Evolutionary conservation across 2,888 invertebrate genomes (phyloP), one percentile per base, ranked within the genome.

Genomic region (Platypus cylindrus): DNA sequence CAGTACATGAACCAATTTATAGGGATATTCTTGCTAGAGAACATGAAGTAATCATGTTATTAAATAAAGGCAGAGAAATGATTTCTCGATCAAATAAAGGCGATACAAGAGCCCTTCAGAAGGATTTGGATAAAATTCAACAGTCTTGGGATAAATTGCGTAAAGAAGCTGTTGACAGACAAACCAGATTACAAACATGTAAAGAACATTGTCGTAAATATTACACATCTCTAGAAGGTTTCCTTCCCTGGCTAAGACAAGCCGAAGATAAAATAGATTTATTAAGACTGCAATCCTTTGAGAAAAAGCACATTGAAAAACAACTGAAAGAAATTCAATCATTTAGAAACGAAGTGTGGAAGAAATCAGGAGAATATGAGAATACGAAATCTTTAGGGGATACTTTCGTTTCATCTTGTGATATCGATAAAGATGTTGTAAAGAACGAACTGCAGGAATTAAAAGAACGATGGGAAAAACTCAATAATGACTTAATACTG

Each of bases 131-230:
- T 52, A 79, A 82, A 50, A 84, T 95, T 51, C 84, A 87, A 58
- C 73, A 80, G 17, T 82, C 85, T 45, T 95, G 93, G 94, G 89
- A 90, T 51, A 85, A 85, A 51, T 68, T 95, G 34, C 79, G 89
- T 48, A 78, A 87, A 43, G 86, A 87, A 55, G 81, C 86, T 1
- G 75, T 84, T 25, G 89, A 93, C 49, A 71, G 90, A 28, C 78
- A 91, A 53, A 85, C 83, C 1, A 70, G 85, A 45, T 66, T 91
- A 27, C 87, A 90, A 58, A 85, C 87, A 1, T 87, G 89, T 59
- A 79, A 81, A 75, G 91, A 91, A 57, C 90, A 85, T 58, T 89
- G 83, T 63, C 82, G 82, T 48, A 90, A 90, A 56, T 94, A 86
- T 65, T 81, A 83, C 55, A 75, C 78, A 50, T 79, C 81, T 0